These are phyloP conservation scores for Gallinago undulata DNA, from an alignment of 2,113 vertebrate species.

Conservation along the genomic window DNA sequence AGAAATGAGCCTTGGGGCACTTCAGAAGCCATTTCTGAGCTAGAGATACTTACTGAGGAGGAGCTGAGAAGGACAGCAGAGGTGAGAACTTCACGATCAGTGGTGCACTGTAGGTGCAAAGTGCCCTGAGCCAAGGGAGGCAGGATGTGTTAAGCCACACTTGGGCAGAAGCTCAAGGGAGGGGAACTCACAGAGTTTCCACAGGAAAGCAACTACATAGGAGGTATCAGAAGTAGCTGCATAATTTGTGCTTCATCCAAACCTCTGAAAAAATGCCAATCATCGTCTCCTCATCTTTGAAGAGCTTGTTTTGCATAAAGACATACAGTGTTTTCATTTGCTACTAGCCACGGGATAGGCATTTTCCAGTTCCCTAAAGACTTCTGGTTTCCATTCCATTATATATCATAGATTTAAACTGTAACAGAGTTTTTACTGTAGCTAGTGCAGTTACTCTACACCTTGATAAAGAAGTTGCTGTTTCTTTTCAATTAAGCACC, in stretches of 20 bases:
- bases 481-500: not conserved
- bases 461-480: not conserved
- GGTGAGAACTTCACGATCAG: not conserved
- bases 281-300: not conserved
- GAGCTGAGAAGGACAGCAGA: not conserved
- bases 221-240: not conserved
- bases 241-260: not conserved
- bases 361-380: not conserved
- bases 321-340: not conserved
- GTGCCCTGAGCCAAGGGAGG: not conserved
- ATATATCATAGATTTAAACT: not conserved
- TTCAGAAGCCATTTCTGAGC: not conserved
- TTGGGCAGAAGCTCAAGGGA: not conserved
- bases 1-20: not conserved
- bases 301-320: not conserved
- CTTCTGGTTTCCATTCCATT: not conserved
- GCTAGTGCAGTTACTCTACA: not conserved
- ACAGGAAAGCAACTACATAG: not conserved
- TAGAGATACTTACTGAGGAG: not conserved
- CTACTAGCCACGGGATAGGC: not conserved
- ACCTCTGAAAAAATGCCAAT: not conserved
- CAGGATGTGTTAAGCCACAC: not conserved
- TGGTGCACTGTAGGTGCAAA: not conserved
- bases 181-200: not conserved
- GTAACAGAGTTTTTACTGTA: not conserved